Evolutionary conservation across 2,888 invertebrate genomes (phyloP).

Genomic region (Napeogenes inachia): DNA sequence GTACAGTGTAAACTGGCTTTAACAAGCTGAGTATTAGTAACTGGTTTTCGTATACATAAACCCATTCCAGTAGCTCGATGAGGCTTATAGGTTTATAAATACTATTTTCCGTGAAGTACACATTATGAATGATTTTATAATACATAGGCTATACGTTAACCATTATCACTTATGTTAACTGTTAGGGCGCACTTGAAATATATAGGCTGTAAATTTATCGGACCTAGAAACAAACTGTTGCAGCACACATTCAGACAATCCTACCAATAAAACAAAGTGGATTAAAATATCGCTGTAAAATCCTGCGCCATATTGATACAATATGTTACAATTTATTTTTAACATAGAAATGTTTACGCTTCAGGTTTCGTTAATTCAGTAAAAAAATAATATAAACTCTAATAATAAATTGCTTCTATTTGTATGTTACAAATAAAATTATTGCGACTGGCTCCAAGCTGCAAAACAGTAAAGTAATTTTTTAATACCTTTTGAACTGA

Average conservation of each 20-base stretch:
- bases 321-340: constrained; percentile 1
- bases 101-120: too few relatives aligned
- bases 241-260: constrained; percentile 22
- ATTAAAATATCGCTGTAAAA: constrained; percentile 22
- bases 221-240: constrained; percentile 22
- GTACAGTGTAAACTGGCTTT: background rate
- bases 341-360: background rate
- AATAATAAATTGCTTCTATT: too few relatives aligned
- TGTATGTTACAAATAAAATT: too few relatives aligned
- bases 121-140: too few relatives aligned
- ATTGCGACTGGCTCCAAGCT: too few relatives aligned
- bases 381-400: background rate
- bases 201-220: constrained; percentile 15
- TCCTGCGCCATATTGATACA: constrained; percentile 14
- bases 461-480: too few relatives aligned
- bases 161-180: constrained; percentile 20
- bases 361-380: constrained; percentile 6
- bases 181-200: constrained; percentile 10
- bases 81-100: too few relatives aligned
- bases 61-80: background rate
- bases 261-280: constrained; percentile 18
- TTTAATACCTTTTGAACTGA: background rate
- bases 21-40: background rate
- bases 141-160: background rate
- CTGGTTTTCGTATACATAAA: background rate